Evolutionary conservation across 30 jellyfish, hydroid and myxozoan species (phyloP), one percentile per base, ranked within the genome.

Genomic region (Mastigias papua): DNA sequence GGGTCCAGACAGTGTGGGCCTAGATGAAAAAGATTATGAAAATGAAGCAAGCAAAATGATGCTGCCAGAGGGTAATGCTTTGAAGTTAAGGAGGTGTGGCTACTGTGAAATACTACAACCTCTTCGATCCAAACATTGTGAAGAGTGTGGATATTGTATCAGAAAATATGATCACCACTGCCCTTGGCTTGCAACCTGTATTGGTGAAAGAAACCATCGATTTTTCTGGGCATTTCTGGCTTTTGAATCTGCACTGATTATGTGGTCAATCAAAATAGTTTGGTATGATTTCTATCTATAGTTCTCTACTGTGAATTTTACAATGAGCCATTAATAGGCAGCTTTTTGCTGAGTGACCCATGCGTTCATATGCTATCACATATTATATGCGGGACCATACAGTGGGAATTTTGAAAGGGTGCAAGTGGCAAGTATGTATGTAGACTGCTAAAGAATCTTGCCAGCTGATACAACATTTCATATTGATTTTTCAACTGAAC

Each of bases 101-200:
- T 96, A 83, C 70, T 96, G 99, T 82, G 97, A 96, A 33, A 81
- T 91, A 1, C 31, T 91, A 42, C 99, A 96, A 48, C 99, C 99
- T 61, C 91, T 96, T 20, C 90, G 99, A 11, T 90, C 99, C 22
- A 96, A 88, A 58, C 99, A 96, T 83, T 96, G 99, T 66, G 98
- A 96, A 62, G 99, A 96, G 61, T 96, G 99, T 69, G 91, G 93
- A 7, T 84, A 86, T 42, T 96, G 99, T 71, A 97, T 96, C 0
- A 82, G 99, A 19, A 76, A 94, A 68, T 96, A 96, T 78, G 99
- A 96, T 73, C 99, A 96, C 75, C 99, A 96, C 64, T 96, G 99
- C 75, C 99, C 99, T 34, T 96, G 99, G 99, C 88, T 96, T 11
- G 99, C 98, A 26, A 86, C 95, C 32, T 96, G 99, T 71, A 94